phyloP scores from a whole-genome alignment of 2,888 invertebrate genomes.

The Caenorhabditis zanzibari region DNA sequence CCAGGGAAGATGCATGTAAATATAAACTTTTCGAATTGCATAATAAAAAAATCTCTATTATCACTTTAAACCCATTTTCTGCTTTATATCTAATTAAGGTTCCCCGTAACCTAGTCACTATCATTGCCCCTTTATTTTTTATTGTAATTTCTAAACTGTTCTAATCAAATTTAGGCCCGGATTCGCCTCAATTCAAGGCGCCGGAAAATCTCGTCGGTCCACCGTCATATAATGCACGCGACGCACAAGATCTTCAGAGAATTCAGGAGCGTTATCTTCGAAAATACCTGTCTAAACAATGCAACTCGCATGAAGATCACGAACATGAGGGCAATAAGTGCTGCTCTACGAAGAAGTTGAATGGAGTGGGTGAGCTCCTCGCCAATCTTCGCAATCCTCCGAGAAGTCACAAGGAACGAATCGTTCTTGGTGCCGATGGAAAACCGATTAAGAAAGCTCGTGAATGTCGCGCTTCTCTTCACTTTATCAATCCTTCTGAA shows the following conservation, averaged over 20 bases:
- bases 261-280: constrained; percentile 32
- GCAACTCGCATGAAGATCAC: not conserved
- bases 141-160: constrained; percentile 6
- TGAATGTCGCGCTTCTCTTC: constrained; percentile 26
- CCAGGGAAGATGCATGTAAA: not conserved
- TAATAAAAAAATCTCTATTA: not conserved
- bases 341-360: constrained; percentile 9
- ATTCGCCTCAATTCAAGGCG: not conserved
- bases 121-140: not conserved
- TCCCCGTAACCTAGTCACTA: constrained; percentile 24
- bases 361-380: constrained; percentile 45
- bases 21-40: not conserved
- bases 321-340: not conserved
- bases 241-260: constrained; percentile 28
- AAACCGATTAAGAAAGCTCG: constrained; percentile 35
- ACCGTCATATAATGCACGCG: constrained; percentile 10
- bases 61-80: not conserved
- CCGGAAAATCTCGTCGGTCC: not conserved
- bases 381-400: constrained; percentile 39
- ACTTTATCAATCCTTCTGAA: constrained; percentile 28
- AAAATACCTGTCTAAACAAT: not conserved
- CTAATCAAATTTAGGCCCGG: not conserved
- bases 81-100: constrained; percentile 20
- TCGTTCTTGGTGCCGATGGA: constrained; percentile 47
- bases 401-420: constrained; percentile 40